Conservation (phyloP, 2,113 vertebrate genomes). For the Panthera leo region DNA sequence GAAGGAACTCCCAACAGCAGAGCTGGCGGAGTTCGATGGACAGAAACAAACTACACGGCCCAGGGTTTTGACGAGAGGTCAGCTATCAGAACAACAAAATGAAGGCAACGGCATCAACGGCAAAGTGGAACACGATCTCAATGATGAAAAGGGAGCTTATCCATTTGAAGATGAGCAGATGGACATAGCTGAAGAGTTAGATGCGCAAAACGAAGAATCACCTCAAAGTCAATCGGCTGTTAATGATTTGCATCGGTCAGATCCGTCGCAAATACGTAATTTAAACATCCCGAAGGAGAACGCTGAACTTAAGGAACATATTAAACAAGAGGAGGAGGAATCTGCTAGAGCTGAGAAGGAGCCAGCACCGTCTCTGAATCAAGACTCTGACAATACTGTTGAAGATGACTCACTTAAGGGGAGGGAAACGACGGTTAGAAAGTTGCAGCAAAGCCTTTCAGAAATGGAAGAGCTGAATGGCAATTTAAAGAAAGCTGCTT, state of each 20-base stretch:
- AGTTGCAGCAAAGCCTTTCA: conserved; percentile 84
- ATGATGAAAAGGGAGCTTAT: too few species aligned
- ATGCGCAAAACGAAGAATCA: conserved; percentile 86
- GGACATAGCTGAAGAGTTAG: conserved; percentile 83
- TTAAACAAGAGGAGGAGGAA: conserved; percentile 83
- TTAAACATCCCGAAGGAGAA: conserved; percentile 83
- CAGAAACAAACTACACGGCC: too few species aligned
- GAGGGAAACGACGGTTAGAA: conserved; percentile 85
- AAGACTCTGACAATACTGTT: conserved; percentile 38
- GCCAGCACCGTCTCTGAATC: conserved; percentile 71
- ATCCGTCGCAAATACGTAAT: conserved; percentile 83
- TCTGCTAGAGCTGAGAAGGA: conserved; percentile 78
- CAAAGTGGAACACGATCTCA: too few species aligned
- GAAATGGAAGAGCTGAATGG: conserved; percentile 85
- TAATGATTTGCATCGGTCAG: conserved; percentile 89
- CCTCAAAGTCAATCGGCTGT: conserved; percentile 87
- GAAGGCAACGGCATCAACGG: too few species aligned
- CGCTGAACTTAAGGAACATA: conserved; percentile 80
- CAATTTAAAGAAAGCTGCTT: conserved; percentile 85
- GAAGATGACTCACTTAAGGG: conserved; percentile 76
- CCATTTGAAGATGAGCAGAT: conserved; percentile 83
- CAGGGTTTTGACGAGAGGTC: too few species aligned
- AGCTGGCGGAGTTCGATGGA: too few species aligned
- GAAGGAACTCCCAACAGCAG: too few species aligned
- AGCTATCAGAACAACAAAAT: too few species aligned